These are phyloP conservation scores for Masticophis lateralis DNA, from an alignment of 2,797 vertebrate genomes.

Conservation along the genomic window DNA sequence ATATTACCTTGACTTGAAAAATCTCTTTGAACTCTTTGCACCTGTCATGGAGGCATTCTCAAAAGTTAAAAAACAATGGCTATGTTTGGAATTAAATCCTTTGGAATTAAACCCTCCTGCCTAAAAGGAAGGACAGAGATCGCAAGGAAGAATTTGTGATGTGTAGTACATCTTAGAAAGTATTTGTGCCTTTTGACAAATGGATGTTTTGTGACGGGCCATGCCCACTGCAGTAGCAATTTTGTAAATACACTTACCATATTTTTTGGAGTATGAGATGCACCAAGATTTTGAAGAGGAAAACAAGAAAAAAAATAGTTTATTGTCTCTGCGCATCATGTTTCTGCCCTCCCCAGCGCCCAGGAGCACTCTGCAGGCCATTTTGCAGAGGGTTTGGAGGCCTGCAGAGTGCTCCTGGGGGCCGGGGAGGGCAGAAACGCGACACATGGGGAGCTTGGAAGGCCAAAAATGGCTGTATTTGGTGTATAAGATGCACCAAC, in stretches of 20 bases:
- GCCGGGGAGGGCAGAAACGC: no score
- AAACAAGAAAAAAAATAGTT: no score
- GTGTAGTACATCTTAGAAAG: neutral
- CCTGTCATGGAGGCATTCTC: neutral
- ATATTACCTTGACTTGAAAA: neutral
- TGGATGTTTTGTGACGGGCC: neutral
- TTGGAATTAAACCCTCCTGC: neutral
- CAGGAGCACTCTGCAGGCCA: no score
- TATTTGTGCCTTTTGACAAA: neutral
- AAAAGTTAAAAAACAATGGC: neutral
- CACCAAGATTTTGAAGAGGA: no score
- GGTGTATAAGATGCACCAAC: no score
- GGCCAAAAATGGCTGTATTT: no score
- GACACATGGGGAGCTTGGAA: no score
- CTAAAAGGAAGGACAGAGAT: neutral
- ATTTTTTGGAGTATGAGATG: accelerated
- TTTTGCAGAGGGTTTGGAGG: no score
- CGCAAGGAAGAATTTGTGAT: no score
- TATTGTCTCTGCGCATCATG: accelerated
- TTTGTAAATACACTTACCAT: neutral
- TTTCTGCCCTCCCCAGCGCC: no score
- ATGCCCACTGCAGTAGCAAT: neutral
- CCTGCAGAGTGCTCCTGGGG: no score
- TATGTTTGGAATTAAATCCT: neutral
- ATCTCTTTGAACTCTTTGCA: neutral